These are phyloP conservation scores for Glyptemys insculpta DNA, from an alignment of 2,797 vertebrate species.

Conservation along the genomic window DNA sequence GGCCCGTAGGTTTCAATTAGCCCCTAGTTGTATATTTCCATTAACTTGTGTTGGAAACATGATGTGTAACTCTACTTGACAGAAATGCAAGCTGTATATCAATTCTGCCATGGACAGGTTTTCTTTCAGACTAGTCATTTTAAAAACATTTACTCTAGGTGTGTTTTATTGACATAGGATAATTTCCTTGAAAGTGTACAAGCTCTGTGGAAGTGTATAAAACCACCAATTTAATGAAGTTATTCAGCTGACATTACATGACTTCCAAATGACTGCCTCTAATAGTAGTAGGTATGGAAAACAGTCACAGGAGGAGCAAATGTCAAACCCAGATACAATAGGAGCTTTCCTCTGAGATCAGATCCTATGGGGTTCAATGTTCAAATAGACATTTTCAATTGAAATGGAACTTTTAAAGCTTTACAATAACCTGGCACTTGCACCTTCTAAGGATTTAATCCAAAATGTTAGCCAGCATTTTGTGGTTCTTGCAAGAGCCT, in stretches of 20 bases:
- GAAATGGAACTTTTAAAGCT: background rate
- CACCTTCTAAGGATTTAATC: background rate
- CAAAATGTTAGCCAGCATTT: background rate
- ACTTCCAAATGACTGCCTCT: background rate
- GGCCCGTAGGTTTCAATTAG: background rate
- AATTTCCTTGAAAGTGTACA: background rate
- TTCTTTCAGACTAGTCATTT: background rate
- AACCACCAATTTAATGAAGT: background rate
- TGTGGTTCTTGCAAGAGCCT: background rate
- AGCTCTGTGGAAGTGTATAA: background rate
- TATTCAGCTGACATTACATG: background rate
- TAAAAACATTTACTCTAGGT: background rate
- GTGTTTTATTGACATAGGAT: background rate
- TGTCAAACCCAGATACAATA: accelerated
- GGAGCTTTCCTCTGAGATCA: background rate
- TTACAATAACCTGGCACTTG: background rate
- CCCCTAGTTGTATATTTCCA: background rate
- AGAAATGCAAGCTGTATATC: background rate
- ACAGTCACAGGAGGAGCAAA: background rate
- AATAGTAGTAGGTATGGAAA: background rate
- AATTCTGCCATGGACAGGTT: background rate
- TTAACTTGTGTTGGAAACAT: background rate
- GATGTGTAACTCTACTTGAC: background rate
- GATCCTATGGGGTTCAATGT: accelerated
- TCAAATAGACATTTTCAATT: background rate